Percentiles rank a stretch among this genome's conserved stretches.
Conservation (phyloP, 1,140 invertebrate genomes). For the Ceratoteleas bidentatus region DNA sequence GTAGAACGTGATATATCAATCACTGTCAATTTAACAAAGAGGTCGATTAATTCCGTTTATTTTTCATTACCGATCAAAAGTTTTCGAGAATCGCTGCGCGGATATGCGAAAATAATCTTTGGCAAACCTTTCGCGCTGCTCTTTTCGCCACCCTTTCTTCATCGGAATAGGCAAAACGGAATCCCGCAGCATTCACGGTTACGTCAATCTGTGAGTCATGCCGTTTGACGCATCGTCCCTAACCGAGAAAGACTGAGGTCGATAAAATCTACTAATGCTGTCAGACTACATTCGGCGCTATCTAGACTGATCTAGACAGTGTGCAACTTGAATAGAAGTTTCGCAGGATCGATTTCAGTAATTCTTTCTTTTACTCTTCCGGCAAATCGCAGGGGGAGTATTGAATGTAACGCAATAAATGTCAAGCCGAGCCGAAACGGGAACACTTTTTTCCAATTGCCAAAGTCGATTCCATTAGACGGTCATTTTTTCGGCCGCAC, state of each 20-base stretch:
- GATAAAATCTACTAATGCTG: conserved; percentile 62
- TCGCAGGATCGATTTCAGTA: conserved; percentile 60
- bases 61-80: conserved; percentile 42
- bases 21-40: conserved; percentile 46
- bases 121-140: conserved; percentile 22
- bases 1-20: conserved; percentile 46
- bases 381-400: conserved; percentile 51
- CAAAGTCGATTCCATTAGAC: conserved; percentile 28
- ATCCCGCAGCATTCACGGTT: conserved; percentile 44
- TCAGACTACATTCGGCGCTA: conserved; percentile 43
- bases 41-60: conserved; percentile 51
- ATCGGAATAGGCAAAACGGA: conserved; percentile 28
- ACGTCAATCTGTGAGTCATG: conserved; percentile 54
- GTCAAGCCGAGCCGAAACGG: conserved; percentile 44
- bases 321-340: conserved; percentile 58
- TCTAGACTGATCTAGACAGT: conserved; percentile 55
- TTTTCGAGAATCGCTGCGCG: conserved; percentile 19
- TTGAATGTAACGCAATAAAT: conserved; percentile 61
- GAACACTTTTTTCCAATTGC: conserved; percentile 36
- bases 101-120: conserved; percentile 37
- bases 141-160: conserved; percentile 23
- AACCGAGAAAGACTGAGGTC: conserved; percentile 21
- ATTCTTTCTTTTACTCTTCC: conserved; percentile 60
- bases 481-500: conserved; percentile 31
- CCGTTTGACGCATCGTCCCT: conserved; percentile 52